Conservation (phyloP, 2,888 invertebrate species). For the Cosmia pyralina region DNA sequence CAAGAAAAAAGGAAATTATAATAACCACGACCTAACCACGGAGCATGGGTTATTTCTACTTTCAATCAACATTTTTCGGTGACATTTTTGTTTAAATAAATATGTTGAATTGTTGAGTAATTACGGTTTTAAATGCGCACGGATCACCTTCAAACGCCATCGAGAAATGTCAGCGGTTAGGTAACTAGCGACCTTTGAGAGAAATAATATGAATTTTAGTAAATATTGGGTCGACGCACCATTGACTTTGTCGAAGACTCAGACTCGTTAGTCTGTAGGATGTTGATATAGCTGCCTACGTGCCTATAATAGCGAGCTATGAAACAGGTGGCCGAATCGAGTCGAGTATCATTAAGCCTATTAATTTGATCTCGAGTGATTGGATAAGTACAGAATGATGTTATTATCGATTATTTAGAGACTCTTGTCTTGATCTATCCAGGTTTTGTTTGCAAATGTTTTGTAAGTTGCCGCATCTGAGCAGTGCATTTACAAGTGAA, state of each 20-base stretch:
- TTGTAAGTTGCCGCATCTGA: neutral
- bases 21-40: conserved; percentile 31
- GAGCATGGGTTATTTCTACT: conserved; percentile 14
- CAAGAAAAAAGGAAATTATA: conserved; percentile 35
- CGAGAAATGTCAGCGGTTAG: conserved; percentile 55
- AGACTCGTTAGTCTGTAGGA: conserved; percentile 34
- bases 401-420: neutral
- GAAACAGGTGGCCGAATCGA: conserved; percentile 49
- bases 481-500: neutral
- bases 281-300: conserved; percentile 45
- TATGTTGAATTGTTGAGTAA: conserved; percentile 39
- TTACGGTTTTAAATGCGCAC: conserved; percentile 42
- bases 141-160: conserved; percentile 56
- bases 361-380: conserved; percentile 23
- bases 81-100: conserved; percentile 31
- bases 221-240: conserved; percentile 63
- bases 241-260: conserved; percentile 63
- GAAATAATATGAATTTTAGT: conserved; percentile 62
- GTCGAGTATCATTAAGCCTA: conserved; percentile 8
- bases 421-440: neutral
- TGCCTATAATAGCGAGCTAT: conserved; percentile 16
- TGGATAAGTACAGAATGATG: conserved; percentile 11
- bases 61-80: conserved; percentile 35
- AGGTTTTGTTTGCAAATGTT: neutral
- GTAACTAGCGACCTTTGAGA: conserved; percentile 62